A percentile compares a stretch with the other conserved stretches of the same genome.
Evolutionary conservation across 2,113 vertebrate species (phyloP).

Genomic region (Pelobates fuscus): DNA sequence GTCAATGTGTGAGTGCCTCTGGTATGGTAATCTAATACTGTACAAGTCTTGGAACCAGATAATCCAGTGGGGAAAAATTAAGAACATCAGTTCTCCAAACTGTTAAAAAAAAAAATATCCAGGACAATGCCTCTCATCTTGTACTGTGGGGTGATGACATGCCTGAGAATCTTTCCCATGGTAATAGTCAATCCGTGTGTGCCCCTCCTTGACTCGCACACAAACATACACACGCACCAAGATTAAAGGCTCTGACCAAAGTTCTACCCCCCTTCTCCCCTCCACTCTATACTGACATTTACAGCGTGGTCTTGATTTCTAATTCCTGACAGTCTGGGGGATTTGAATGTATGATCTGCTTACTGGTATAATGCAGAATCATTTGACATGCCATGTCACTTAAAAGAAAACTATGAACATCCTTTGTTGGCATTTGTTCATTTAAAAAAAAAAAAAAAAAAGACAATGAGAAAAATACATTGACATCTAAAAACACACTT

Average conservation of each 20-base stretch:
- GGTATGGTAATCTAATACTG: constrained; percentile 51
- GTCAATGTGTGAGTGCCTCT: constrained; percentile 37
- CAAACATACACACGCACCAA: constrained; percentile 30
- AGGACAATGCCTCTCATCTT: constrained; percentile 43
- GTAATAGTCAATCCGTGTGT: constrained; percentile 34
- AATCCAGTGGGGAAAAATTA: constrained; percentile 49
- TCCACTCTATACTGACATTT: constrained; percentile 50
- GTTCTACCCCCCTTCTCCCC: constrained; percentile 35
- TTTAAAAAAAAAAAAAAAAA: constrained; percentile 61
- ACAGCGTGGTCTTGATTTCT: constrained; percentile 34
- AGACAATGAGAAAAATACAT: constrained; percentile 53
- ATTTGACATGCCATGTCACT: constrained; percentile 57
- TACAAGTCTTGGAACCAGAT: constrained; percentile 48
- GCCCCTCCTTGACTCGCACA: constrained; percentile 47
- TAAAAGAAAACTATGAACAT: constrained; percentile 62
- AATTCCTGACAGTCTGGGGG: constrained; percentile 39
- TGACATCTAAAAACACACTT: too few relatives aligned
- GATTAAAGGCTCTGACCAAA: constrained; percentile 54
- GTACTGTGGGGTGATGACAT: constrained; percentile 48
- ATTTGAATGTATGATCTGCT: constrained; percentile 54
- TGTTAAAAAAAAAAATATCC: constrained; percentile 35
- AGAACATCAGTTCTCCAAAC: constrained; percentile 47
- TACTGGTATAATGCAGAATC: constrained; percentile 58
- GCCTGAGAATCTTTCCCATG: constrained; percentile 54
- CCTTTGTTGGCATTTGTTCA: constrained; percentile 60